Evolutionary conservation across 2,888 invertebrate genomes (phyloP).

Genomic region (Tinea trinotella): DNA sequence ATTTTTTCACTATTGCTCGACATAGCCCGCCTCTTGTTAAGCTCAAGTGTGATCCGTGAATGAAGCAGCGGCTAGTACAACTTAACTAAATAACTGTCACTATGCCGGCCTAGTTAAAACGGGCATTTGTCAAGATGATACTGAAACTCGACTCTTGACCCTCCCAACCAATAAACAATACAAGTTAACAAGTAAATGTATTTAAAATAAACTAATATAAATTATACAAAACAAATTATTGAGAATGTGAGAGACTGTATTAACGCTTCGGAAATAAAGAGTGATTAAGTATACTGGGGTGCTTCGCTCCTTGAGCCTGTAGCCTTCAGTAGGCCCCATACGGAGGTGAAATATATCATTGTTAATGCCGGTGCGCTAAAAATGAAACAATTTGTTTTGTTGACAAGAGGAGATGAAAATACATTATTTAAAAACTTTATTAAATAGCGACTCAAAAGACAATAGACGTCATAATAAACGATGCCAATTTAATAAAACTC

Average conservation of each 20-base stretch:
- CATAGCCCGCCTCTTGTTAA: too few species aligned
- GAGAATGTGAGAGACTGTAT: background rate
- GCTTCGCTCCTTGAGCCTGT: background rate
- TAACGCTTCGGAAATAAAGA: slow-evolving; percentile 3
- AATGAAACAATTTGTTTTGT: slow-evolving; percentile 63
- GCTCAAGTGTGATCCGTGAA: too few species aligned
- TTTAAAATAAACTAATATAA: too few species aligned
- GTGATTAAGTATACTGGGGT: slow-evolving; percentile 20
- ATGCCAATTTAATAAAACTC: slow-evolving; percentile 10
- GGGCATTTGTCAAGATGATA: too few species aligned
- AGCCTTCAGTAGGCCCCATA: slow-evolving; percentile 33
- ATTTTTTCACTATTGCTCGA: too few species aligned
- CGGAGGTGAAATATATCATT: slow-evolving; percentile 56
- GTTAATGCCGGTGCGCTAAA: slow-evolving; percentile 53
- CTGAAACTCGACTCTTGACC: too few species aligned
- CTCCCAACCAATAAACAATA: too few species aligned
- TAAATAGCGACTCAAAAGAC: slow-evolving; percentile 30
- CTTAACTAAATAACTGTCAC: too few species aligned
- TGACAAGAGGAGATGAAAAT: slow-evolving; percentile 64
- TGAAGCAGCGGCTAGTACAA: too few species aligned
- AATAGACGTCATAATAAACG: slow-evolving; percentile 11
- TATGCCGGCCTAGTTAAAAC: too few species aligned
- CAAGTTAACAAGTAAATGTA: too few species aligned
- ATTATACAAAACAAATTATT: background rate
- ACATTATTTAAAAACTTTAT: slow-evolving; percentile 59